Conservation (phyloP, 2,797 vertebrate genomes). For the Pipistrellus pipistrellus region DNA sequence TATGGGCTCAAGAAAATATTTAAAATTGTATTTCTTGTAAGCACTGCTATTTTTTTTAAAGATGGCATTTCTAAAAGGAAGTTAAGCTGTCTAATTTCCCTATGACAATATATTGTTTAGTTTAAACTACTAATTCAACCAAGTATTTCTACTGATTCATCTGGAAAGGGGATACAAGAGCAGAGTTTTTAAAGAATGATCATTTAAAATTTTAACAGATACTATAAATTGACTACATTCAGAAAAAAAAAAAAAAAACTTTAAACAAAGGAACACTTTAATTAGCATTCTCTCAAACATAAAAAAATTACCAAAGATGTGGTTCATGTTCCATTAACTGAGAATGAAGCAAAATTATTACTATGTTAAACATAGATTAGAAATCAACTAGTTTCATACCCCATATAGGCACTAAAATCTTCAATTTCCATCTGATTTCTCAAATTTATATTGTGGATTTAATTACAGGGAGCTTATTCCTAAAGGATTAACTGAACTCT, state of each 20-base stretch:
- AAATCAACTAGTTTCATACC: slow-evolving; percentile 51
- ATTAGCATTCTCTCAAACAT: background rate
- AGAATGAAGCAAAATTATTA: slow-evolving; percentile 56
- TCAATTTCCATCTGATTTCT: slow-evolving; percentile 52
- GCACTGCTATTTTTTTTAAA: slow-evolving; percentile 46
- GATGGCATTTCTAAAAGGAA: slow-evolving; percentile 56
- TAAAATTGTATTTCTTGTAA: slow-evolving; percentile 64
- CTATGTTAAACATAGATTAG: slow-evolving; percentile 23
- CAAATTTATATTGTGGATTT: slow-evolving; percentile 49
- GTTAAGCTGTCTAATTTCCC: slow-evolving; percentile 44
- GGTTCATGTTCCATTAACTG: slow-evolving; percentile 43
- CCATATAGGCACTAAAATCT: slow-evolving; percentile 55
- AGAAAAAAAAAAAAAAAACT: background rate
- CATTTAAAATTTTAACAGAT: slow-evolving; percentile 58
- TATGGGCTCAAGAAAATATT: slow-evolving; percentile 52
- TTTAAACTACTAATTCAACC: slow-evolving; percentile 62
- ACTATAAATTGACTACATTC: slow-evolving; percentile 53
- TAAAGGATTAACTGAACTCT: slow-evolving; percentile 57
- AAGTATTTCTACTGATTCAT: slow-evolving; percentile 39
- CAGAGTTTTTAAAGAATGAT: slow-evolving; percentile 35
- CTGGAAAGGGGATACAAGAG: slow-evolving; percentile 17
- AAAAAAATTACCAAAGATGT: slow-evolving; percentile 28
- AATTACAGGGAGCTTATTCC: slow-evolving; percentile 58
- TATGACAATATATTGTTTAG: slow-evolving; percentile 7
- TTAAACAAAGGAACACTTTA: slow-evolving; percentile 48